A percentile compares a stretch with the other conserved stretches of the same genome.
Evolutionary conservation across 2,797 vertebrate genomes (phyloP).

Genomic region (Danio albolineatus): DNA sequence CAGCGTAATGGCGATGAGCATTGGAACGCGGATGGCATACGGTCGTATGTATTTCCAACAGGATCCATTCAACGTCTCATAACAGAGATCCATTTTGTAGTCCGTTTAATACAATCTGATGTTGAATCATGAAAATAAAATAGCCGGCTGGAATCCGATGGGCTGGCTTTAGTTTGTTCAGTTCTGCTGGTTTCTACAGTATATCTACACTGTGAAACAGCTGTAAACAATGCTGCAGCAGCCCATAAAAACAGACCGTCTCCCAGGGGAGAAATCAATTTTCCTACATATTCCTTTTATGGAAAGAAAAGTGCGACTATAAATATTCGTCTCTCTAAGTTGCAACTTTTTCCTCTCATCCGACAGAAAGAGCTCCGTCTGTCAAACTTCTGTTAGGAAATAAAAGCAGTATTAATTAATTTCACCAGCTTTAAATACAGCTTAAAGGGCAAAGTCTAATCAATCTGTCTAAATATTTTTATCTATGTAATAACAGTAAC

Average conservation of each 20-base stretch:
- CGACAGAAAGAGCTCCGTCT: neutral
- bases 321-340: neutral
- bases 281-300: slow-evolving; percentile 13
- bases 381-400: neutral
- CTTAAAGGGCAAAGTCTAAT: neutral
- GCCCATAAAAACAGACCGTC: slow-evolving; percentile 21
- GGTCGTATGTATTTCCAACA: slow-evolving; percentile 42
- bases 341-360: neutral
- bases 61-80: slow-evolving; percentile 54
- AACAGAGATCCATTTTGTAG: slow-evolving; percentile 44
- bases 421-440: neutral
- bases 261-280: neutral
- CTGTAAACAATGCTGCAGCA: neutral
- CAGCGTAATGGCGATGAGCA: slow-evolving; percentile 43
- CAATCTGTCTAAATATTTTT: neutral
- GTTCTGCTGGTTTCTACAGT: neutral
- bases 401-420: neutral
- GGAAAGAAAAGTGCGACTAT: neutral
- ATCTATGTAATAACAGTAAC: neutral
- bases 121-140: neutral
- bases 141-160: too few relatives aligned
- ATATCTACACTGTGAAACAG: neutral
- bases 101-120: slow-evolving; percentile 9
- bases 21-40: slow-evolving; percentile 19
- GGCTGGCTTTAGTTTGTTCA: neutral